Evolutionary conservation across 2,888 invertebrate genomes (phyloP).

Genomic region (Byasa hedistus): DNA sequence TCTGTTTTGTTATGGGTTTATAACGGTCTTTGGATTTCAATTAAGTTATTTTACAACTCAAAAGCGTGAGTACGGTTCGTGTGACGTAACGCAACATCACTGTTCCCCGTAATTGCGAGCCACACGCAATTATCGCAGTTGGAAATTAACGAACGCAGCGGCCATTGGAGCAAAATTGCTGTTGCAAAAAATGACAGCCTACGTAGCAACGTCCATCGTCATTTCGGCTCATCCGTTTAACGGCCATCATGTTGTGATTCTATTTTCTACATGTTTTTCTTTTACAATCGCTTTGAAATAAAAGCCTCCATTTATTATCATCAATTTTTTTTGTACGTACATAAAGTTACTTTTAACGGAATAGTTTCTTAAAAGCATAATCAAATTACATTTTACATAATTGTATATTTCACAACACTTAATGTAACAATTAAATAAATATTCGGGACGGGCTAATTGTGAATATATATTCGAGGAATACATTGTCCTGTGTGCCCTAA

Average conservation of each 20-base stretch:
- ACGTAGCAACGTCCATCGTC: background rate
- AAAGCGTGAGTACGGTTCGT: background rate
- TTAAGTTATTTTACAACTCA: background rate
- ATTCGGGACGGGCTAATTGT: slow-evolving; percentile 2
- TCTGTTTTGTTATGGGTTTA: background rate
- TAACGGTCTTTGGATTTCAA: background rate
- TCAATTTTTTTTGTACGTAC: background rate
- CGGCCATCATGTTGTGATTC: background rate
- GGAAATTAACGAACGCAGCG: slow-evolving; percentile 8
- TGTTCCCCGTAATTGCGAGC: slow-evolving; percentile 5
- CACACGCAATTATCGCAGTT: slow-evolving; percentile 1
- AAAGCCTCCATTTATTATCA: too few relatives aligned
- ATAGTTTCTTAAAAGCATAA: too few relatives aligned
- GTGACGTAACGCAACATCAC: slow-evolving; percentile 10
- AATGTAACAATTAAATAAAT: background rate
- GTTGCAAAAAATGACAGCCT: background rate
- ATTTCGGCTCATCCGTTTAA: background rate
- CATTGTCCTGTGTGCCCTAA: background rate
- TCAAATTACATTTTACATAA: too few relatives aligned
- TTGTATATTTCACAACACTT: background rate
- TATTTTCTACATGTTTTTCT: background rate
- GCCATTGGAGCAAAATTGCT: slow-evolving; percentile 6
- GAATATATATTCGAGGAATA: slow-evolving; percentile 15
- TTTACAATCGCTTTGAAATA: too few relatives aligned
- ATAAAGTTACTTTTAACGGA: background rate